A percentile compares a stretch with the other conserved stretches of the same genome.
Conservation (phyloP, 2,888 invertebrate genomes). For the Teleogryllus oceanicus region DNA sequence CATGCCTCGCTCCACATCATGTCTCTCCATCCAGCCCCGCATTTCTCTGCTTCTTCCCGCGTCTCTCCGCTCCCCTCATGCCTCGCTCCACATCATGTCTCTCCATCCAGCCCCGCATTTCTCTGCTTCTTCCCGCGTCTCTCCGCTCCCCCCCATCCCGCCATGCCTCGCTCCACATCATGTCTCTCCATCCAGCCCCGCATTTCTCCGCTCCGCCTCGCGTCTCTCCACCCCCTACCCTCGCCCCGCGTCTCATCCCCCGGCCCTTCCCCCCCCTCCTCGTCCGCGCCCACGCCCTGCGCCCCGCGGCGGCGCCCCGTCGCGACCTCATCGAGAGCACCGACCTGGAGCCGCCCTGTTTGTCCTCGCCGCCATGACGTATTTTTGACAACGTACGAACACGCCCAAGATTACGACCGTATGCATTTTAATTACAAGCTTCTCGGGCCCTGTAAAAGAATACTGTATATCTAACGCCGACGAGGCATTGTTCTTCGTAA, state of each 20-base stretch:
- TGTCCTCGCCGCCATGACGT: neutral
- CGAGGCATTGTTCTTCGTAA: constrained; percentile 8
- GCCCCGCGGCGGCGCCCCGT: neutral
- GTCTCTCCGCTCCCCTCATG: no score
- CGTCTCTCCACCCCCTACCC: neutral
- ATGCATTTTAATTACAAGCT: neutral
- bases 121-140: no score
- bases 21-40: no score
- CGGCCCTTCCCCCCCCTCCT: neutral
- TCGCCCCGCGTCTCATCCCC: neutral
- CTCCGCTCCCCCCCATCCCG: neutral
- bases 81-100: neutral
- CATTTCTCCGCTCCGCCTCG: no score
- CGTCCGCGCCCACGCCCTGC: neutral
- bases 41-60: no score
- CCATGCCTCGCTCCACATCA: neutral
- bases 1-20: neutral
- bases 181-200: no score
- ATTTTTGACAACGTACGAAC: neutral
- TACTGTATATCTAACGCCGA: neutral
- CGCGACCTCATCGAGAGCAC: neutral
- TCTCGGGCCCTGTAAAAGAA: neutral
- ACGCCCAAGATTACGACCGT: neutral
- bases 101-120: no score
- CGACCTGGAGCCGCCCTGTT: no score